A percentile compares a stretch with the other conserved stretches of the same genome.
phyloP scores from a whole-genome alignment of 2,888 invertebrate genomes.

The Geotrupes spiniger region DNA sequence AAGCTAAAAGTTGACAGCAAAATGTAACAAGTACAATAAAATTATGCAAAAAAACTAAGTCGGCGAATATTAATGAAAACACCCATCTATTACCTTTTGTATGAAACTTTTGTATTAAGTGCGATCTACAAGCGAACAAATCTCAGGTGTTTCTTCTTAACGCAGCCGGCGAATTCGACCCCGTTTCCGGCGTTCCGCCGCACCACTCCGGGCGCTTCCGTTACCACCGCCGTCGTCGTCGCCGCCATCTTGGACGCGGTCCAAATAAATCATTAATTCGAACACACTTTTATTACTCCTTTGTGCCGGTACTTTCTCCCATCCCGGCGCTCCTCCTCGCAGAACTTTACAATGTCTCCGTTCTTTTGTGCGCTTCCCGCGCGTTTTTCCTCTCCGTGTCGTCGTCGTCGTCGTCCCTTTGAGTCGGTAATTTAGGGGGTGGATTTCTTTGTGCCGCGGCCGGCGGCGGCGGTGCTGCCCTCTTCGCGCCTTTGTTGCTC shows the following conservation, averaged over 20 bases:
- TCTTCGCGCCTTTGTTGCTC: slow-evolving; percentile 3
- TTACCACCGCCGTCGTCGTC: neutral
- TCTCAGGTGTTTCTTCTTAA: neutral
- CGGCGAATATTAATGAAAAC: no score
- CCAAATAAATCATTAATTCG: slow-evolving; percentile 43
- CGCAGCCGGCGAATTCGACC: slow-evolving; percentile 5
- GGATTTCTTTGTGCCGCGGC: neutral
- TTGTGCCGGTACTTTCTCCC: slow-evolving; percentile 24
- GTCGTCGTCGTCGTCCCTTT: slow-evolving; percentile 20
- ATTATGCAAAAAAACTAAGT: no score
- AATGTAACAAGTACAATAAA: no score
- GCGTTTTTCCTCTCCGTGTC: slow-evolving; percentile 19
- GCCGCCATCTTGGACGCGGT: slow-evolving; percentile 34
- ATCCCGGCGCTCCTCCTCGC: slow-evolving; percentile 4
- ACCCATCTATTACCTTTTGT: no score
- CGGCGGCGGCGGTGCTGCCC: no score
- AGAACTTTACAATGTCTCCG: slow-evolving; percentile 33
- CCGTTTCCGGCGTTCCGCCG: slow-evolving; percentile 24
- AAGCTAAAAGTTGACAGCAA: no score
- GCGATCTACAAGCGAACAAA: no score
- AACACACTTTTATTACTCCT: slow-evolving; percentile 31
- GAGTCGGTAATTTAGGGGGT: slow-evolving; percentile 30
- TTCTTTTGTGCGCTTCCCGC: slow-evolving; percentile 22
- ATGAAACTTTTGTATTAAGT: no score
- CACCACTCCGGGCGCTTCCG: slow-evolving; percentile 31